These are phyloP conservation scores for Clarias platycephalus DNA, from an alignment of 2,797 vertebrate genomes.

Conservation along the genomic window DNA sequence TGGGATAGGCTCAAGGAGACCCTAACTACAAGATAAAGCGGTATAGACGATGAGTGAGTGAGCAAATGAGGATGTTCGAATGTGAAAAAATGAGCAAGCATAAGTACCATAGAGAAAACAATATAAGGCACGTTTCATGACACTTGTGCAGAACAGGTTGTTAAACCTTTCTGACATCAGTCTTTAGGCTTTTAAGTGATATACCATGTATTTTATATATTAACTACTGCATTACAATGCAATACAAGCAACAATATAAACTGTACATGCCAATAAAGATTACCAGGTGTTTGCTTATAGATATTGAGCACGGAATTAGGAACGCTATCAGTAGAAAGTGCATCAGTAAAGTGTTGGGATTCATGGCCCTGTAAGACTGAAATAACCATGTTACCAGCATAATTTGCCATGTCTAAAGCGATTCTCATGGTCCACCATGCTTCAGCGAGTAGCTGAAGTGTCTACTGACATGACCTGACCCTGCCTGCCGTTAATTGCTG, in stretches of 20 bases:
- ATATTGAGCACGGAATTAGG: not conserved
- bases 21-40: no score
- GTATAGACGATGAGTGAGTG: no score
- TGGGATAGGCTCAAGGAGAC: no score
- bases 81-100: not conserved
- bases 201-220: no score
- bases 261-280: not conserved
- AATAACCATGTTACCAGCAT: constrained; percentile 38
- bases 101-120: not conserved
- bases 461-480: constrained; percentile 37
- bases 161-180: not conserved
- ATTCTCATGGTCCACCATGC: constrained; percentile 33
- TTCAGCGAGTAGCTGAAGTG: constrained; percentile 37
- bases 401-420: constrained; percentile 31
- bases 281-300: not conserved
- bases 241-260: not conserved
- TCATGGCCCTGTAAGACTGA: constrained; percentile 8
- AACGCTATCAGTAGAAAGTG: not conserved
- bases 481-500: constrained; percentile 38
- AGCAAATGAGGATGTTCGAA: no score
- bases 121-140: no score
- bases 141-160: not conserved
- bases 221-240: not conserved
- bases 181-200: not conserved
- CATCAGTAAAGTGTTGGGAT: not conserved